phyloP scores from a whole-genome alignment of 2,888 invertebrate genomes.

The Camponotus fellah region DNA sequence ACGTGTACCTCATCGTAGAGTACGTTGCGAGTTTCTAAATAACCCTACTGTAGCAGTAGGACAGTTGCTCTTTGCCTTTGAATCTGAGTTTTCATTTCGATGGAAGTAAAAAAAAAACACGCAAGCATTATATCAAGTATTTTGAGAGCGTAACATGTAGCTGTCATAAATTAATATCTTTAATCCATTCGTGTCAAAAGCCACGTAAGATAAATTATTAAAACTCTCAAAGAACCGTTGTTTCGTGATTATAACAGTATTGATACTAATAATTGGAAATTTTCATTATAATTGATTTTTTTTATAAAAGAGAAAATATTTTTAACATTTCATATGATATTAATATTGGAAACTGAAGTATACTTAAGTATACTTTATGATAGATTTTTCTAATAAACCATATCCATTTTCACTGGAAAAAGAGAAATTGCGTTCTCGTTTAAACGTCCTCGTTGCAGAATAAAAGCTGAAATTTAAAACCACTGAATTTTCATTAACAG shows the following conservation, averaged over 20 bases:
- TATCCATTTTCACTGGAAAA: background rate
- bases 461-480: background rate
- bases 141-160: background rate
- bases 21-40: conserved; percentile 32
- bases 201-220: background rate
- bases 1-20: conserved; percentile 3
- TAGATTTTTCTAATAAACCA: background rate
- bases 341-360: background rate
- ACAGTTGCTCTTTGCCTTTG: conserved; percentile 18
- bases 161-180: conserved; percentile 22
- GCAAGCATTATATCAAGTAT: conserved; percentile 14
- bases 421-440: background rate
- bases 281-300: background rate
- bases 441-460: conserved; percentile 10
- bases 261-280: background rate
- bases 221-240: background rate
- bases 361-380: background rate
- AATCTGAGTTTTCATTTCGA: conserved; percentile 32
- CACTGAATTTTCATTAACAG: conserved; percentile 8
- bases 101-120: conserved; percentile 24
- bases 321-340: background rate
- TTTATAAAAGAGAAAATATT: background rate
- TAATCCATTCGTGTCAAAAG: background rate
- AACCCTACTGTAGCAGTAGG: conserved; percentile 4
- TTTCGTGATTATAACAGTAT: background rate